A percentile compares a stretch with the other conserved stretches of the same genome.
These are phyloP conservation scores for Muscicapa comitata DNA, from an alignment of 2,797 vertebrate species.

Conservation along the genomic window DNA sequence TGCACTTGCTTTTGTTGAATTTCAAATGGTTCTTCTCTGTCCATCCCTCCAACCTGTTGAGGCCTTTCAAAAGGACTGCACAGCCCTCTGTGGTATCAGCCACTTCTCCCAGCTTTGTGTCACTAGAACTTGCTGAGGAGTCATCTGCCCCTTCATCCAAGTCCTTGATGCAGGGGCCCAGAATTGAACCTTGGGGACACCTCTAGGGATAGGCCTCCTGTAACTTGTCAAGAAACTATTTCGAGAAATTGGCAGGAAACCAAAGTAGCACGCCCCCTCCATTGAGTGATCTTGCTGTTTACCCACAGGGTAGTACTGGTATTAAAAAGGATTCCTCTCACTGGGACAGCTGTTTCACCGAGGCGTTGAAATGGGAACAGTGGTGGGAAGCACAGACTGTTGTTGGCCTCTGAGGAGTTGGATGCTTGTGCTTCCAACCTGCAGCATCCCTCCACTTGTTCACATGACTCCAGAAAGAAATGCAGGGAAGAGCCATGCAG, in stretches of 20 bases:
- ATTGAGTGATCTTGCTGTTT: not conserved
- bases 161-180: not conserved
- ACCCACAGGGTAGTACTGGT: not conserved
- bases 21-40: not conserved
- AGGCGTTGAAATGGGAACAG: not conserved
- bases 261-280: not conserved
- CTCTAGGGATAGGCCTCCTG: not conserved
- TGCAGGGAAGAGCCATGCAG: not conserved
- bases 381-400: not conserved
- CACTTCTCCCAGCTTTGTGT: not conserved
- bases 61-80: not conserved
- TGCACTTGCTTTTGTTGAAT: not conserved
- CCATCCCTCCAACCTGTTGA: rapidly evolving
- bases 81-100: not conserved
- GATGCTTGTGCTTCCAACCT: not conserved
- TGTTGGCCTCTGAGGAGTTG: not conserved
- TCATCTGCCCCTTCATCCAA: not conserved
- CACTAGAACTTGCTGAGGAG: not conserved
- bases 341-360: not conserved
- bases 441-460: not conserved
- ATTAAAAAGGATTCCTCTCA: not conserved
- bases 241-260: not conserved
- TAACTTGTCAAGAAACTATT: not conserved
- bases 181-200: not conserved
- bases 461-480: not conserved